Percentiles rank a stretch among this genome's conserved stretches.
These are phyloP conservation scores for Poecilia gillii DNA, from an alignment of 2,797 vertebrate genomes.

Conservation along the genomic window DNA sequence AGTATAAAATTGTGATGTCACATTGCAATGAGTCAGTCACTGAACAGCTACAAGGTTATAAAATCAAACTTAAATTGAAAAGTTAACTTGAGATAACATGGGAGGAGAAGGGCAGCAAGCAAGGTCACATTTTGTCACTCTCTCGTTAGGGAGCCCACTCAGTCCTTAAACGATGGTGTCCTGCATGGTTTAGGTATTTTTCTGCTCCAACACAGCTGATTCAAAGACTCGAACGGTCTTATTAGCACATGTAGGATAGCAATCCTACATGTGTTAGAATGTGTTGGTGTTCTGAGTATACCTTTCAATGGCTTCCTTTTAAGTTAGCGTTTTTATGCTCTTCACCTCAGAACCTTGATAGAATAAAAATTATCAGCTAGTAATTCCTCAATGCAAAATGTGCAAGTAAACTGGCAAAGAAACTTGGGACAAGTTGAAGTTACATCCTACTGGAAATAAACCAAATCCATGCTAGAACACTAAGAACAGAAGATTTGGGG, in stretches of 20 bases:
- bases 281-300: not conserved
- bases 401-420: not conserved
- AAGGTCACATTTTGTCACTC: not conserved
- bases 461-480: not conserved
- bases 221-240: not conserved
- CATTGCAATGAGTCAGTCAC: slow-evolving; percentile 12
- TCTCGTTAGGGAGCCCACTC: not conserved
- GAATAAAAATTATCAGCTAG: not conserved
- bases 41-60: slow-evolving; percentile 1
- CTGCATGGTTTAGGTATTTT: not conserved
- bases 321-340: not conserved
- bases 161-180: not conserved
- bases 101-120: not conserved
- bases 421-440: not conserved
- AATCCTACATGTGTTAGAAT: too few relatives aligned
- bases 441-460: not conserved
- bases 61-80: slow-evolving; percentile 14
- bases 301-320: not conserved
- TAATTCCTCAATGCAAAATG: not conserved
- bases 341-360: not conserved
- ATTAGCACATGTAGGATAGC: not conserved
- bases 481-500: not conserved
- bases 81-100: not conserved
- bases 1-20: slow-evolving; percentile 36
- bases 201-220: not conserved